Conservation (phyloP, 2,797 vertebrate genomes). For the Pseudomugil gertrudae region DNA sequence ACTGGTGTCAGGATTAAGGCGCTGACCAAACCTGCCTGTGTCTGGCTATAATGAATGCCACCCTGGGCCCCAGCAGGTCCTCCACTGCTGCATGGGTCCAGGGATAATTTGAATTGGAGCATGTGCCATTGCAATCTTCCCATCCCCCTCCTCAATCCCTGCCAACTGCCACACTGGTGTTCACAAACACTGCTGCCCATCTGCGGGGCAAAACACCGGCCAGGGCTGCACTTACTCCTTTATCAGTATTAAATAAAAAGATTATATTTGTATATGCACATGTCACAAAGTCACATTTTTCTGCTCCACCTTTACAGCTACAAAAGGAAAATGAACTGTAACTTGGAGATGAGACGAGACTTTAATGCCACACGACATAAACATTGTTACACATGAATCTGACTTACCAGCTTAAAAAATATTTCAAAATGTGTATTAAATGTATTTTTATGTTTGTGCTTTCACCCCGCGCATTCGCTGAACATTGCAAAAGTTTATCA, state of each 20-base stretch:
- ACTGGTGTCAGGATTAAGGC: slow-evolving; percentile 56
- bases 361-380: slow-evolving; percentile 14
- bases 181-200: slow-evolving; percentile 83
- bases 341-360: slow-evolving; percentile 24
- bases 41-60: slow-evolving; percentile 78
- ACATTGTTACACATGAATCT: slow-evolving; percentile 11
- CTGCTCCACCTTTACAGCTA: slow-evolving; percentile 4
- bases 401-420: slow-evolving; percentile 5
- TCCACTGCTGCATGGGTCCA: slow-evolving; percentile 76
- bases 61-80: slow-evolving; percentile 78
- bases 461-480: slow-evolving; percentile 31
- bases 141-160: slow-evolving; percentile 68
- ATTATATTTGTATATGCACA: slow-evolving; percentile 41
- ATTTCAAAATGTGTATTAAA: slow-evolving; percentile 45
- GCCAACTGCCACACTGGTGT: slow-evolving; percentile 83
- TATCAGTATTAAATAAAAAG: slow-evolving; percentile 48
- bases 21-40: slow-evolving; percentile 69
- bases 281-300: slow-evolving; percentile 44
- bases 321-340: slow-evolving; percentile 25
- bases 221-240: slow-evolving; percentile 66
- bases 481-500: slow-evolving; percentile 64
- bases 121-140: slow-evolving; percentile 81
- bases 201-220: slow-evolving; percentile 78
- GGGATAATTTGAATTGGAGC: slow-evolving; percentile 82
- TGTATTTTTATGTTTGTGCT: slow-evolving; percentile 31